Base-by-base conservation (phyloP, 1,140 invertebrate genomes). In the Portunus trituberculatus region DNA sequence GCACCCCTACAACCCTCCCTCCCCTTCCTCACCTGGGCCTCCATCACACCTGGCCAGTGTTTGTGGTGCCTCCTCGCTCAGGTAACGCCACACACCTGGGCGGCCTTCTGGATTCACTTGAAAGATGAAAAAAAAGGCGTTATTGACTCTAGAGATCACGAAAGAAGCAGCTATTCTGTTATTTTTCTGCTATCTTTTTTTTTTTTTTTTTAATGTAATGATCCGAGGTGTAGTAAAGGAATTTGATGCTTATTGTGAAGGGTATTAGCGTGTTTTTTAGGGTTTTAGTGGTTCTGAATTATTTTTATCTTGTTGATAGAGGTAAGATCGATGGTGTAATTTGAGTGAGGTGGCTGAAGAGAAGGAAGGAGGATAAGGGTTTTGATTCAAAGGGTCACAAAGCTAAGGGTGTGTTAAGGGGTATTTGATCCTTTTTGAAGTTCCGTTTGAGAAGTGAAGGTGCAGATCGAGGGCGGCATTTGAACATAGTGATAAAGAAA, bases 21-120 rank as follows among this genome's bases (percentile, higher is more conserved):
- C 76, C 45, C 29, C 8, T 31, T 59, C 90, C n/a, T n/a, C 32
- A 12, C 90, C 90, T 93, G 14, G 8, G 0, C 83, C 32, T 46
- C 76, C 52, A 82, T 6, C 92, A 92, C 91, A 92, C 91, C 91
- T 92, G 91, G 91, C 82, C 59, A 25, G 67, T 82, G 59, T 83
- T 52, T 83, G 91, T 39, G 91, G 45, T 76, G 48, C 67, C 31
- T 92, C 90, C 59, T 28, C 31, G 29, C 91, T 83, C 39, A 46
- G 29, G 91, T 39, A 92, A 83, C 67, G 67, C 91, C 12, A 28
- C 52, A 46, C 39, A 92, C 91, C 25, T 67, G 59, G 39, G 32
- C 45, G 91, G 14, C 31, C 31, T 59, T 0, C 91, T 7, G 29
- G 39, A 59, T 29, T 82, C 52, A 76, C 59, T 31, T 20, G 32